Evolutionary conservation across 2,113 vertebrate species (phyloP), one percentile per base, ranked within the genome.

Genomic region (Leptobrachium ailaonicum): DNA sequence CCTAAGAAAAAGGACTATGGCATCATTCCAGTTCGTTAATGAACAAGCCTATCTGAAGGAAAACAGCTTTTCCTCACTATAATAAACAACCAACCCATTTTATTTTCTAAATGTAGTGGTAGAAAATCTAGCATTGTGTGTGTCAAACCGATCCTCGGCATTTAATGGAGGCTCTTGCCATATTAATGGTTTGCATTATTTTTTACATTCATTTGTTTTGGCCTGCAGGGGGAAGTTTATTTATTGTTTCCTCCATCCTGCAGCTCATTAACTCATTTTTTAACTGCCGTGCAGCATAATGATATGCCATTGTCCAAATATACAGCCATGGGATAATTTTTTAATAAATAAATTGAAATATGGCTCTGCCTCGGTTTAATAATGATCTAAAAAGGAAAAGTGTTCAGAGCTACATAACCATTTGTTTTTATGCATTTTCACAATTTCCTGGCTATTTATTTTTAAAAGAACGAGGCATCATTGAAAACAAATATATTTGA

Each of bases 121-220:
- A 82, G 64, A 86, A 91, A 92, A 90, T 88, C 88, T 75, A 86
- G 87, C 88, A 87, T 77, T 85, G 87, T 87, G 83, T 80, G 78
- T 88, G 89, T 89, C 88, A 84, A 85, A 68, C 50, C 53, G 54
- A 87, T 83, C 77, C 84, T 89, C 82, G 9, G 87, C 87, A 91
- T 92, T 91, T 91, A 92, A 90, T 88, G 84, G 86, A 88, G 84
- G 84, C 88, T 87, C 90, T 90, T 88, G 86, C 91, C 88, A 87
- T 86, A 86, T 89, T 91, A 88, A 88, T 89, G 88, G 87, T 88
- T 93, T 90, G 89, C 90, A 92, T 92, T 92, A 90, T 90, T 93
- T 92, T 92, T 91, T 90, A 92, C 92, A 93, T 92, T 91, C 91
- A 94, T 92, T 91, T 91, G 88, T 87, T 89, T 93, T 89, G 89